A percentile compares a stretch with the other conserved stretches of the same genome.
Conservation (phyloP, 2,797 vertebrate species). For the Aplochiton taeniatus region DNA sequence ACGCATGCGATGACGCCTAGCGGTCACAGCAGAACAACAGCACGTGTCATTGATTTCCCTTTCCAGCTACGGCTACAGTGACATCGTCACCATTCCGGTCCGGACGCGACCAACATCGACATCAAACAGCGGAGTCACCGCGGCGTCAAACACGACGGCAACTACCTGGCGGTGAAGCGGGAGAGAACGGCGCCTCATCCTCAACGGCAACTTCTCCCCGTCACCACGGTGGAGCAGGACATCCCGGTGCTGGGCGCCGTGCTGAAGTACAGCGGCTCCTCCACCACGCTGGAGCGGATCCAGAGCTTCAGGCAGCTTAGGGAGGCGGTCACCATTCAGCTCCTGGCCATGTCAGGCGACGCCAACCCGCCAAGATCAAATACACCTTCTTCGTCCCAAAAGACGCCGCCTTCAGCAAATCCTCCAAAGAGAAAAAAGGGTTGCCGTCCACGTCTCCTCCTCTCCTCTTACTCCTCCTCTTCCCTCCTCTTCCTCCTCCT, state of each 20-base stretch:
- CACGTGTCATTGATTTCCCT: not conserved
- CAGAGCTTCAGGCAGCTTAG: constrained; percentile 90
- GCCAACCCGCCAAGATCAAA: constrained; percentile 85
- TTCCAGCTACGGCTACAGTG: constrained; percentile 89
- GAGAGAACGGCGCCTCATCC: constrained; percentile 82
- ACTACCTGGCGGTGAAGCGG: constrained; percentile 89
- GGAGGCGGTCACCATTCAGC: constrained; percentile 85
- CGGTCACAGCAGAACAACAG: not conserved
- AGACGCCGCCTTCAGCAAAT: constrained; percentile 78
- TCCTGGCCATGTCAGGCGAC: constrained; percentile 84
- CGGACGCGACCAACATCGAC: constrained; percentile 94
- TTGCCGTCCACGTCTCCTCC: no score
- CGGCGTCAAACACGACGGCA: constrained; percentile 87
- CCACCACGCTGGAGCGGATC: constrained; percentile 89
- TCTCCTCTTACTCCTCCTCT: no score
- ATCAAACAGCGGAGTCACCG: constrained; percentile 92
- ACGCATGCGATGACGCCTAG: no score
- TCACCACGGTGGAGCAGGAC: constrained; percentile 92
- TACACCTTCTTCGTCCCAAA: constrained; percentile 93
- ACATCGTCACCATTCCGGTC: constrained; percentile 90
- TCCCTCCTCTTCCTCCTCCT: constrained; percentile 52
- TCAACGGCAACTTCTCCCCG: constrained; percentile 92
- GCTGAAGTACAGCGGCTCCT: constrained; percentile 93
- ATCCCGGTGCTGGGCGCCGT: constrained; percentile 87
- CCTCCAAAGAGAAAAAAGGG: constrained; percentile 70